Evolutionary conservation across 2,888 invertebrate genomes (phyloP).

Genomic region (Agriopis leucophaearia): DNA sequence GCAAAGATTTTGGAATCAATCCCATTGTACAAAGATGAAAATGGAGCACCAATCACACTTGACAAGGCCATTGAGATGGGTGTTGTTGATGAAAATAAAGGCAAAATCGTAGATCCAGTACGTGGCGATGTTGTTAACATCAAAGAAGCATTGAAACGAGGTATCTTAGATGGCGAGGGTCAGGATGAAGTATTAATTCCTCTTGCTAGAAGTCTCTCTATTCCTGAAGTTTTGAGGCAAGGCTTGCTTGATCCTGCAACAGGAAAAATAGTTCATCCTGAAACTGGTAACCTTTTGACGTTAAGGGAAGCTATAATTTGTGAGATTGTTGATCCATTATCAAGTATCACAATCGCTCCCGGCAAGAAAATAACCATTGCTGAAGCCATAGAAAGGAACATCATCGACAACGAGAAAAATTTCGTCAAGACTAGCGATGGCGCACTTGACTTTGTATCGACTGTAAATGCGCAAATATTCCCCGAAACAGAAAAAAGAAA

Average conservation of each 20-base stretch:
- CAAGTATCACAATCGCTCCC: slow-evolving; percentile 88
- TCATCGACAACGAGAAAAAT: slow-evolving; percentile 90
- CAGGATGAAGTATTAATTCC: slow-evolving; percentile 93
- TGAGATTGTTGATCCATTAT: slow-evolving; percentile 94
- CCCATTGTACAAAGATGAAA: slow-evolving; percentile 84
- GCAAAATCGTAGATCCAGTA: slow-evolving; percentile 93
- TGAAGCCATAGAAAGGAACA: slow-evolving; percentile 90
- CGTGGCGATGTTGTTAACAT: slow-evolving; percentile 93
- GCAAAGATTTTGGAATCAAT: slow-evolving; percentile 89
- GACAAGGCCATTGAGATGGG: slow-evolving; percentile 91
- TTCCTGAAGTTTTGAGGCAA: slow-evolving; percentile 94
- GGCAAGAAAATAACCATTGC: slow-evolving; percentile 90
- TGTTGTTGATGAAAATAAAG: slow-evolving; percentile 90
- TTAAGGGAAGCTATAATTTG: slow-evolving; percentile 94
- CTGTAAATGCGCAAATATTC: slow-evolving; percentile 90
- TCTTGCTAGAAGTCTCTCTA: slow-evolving; percentile 91
- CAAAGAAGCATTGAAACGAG: slow-evolving; percentile 93
- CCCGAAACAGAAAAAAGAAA: slow-evolving; percentile 63
- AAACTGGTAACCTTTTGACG: slow-evolving; percentile 92
- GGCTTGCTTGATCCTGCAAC: slow-evolving; percentile 92
- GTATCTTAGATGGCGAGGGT: slow-evolving; percentile 92
- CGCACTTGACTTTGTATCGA: slow-evolving; percentile 89
- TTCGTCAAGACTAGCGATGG: slow-evolving; percentile 88
- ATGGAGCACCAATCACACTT: slow-evolving; percentile 89
- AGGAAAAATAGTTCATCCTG: slow-evolving; percentile 94